Evolutionary conservation across 2,888 invertebrate species (phyloP), one percentile per base, ranked within the genome.

Genomic region (Neuroscelio doddi): DNA sequence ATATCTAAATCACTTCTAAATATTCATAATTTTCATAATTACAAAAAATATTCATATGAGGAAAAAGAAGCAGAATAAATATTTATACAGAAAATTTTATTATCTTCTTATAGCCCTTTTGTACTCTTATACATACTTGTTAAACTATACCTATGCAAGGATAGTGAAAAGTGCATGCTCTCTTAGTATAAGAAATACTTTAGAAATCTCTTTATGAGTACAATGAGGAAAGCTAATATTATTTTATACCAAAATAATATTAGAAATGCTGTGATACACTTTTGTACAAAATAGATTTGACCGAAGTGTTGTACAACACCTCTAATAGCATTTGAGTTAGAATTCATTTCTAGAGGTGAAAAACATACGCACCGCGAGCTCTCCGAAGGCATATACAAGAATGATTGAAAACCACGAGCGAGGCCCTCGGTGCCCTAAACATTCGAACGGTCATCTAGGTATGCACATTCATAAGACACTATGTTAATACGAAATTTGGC

Each of bases 171-270:
- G 64, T 64, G 64, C 64, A 51, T 14, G 52, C 45, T 12, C 50
- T 64, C 46, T 65, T 65, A 59, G 64, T 64, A 64, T 64, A 59
- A 64, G 64, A 64, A 64, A 63, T 62, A 62, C 58, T 55, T 63
- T 63, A 53, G 52, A 49, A 59, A 47, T 51, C 56, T 57, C 55
- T 57, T 53, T 15, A 58, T 56, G 63, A 59, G 47, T 59, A 46
- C 50, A 64, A 51, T 55, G 61, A 65, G 42, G 39, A 47, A 61
- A 56, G 59, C 47, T 64, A 52, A 42, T 49, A 45, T 51, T 59
- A 55, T 27, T 53, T 36, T 14, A 29, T 51, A 58, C 51, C 47
- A 49, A 57, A 62, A 49, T 44, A 49, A 30, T 49, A 66, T 57
- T 49, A 53, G 61, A 57, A 44, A 53, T 57, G 61, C 34, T 46